A percentile compares a stretch with the other conserved stretches of the same genome.
Evolutionary conservation across 2,888 invertebrate species (phyloP).

Genomic region (Margaritifera margaritifera): DNA sequence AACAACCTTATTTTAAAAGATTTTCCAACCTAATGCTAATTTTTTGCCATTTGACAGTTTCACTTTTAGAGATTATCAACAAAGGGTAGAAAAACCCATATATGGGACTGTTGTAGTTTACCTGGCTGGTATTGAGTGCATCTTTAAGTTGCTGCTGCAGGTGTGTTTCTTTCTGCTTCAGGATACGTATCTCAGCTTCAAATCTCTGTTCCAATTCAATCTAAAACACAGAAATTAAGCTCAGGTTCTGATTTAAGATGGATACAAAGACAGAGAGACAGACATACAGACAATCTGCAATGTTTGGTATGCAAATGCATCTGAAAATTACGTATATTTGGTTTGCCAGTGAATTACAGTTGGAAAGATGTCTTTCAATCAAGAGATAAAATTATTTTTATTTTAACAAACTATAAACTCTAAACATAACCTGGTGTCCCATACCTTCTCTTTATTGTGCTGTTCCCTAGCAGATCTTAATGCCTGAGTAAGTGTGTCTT

Average conservation of each 20-base stretch:
- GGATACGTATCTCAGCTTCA: constrained; percentile 37
- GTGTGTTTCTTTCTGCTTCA: constrained; percentile 39
- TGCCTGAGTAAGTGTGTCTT: constrained; percentile 58
- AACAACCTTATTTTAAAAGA: too few species aligned
- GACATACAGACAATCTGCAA: not conserved
- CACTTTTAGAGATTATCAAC: too few species aligned
- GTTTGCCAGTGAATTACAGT: not conserved
- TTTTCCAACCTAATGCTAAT: too few species aligned
- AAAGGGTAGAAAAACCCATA: too few species aligned
- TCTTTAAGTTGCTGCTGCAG: constrained; percentile 35
- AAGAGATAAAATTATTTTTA: not conserved
- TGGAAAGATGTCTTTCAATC: not conserved
- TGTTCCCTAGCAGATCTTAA: constrained; percentile 54
- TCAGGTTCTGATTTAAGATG: too few species aligned
- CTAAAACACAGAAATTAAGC: constrained; percentile 19
- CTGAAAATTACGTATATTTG: not conserved
- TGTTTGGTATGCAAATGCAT: not conserved
- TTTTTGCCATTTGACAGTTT: too few species aligned
- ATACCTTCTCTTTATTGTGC: constrained; percentile 54
- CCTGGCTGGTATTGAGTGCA: constrained; percentile 24
- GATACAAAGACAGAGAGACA: not conserved
- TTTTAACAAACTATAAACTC: not conserved
- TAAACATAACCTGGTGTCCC: not conserved
- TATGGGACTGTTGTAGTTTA: constrained; percentile 1
- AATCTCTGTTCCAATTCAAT: constrained; percentile 40